phyloP scores from a whole-genome alignment of 2,113 vertebrate species.

The Ondatra zibethicus region DNA sequence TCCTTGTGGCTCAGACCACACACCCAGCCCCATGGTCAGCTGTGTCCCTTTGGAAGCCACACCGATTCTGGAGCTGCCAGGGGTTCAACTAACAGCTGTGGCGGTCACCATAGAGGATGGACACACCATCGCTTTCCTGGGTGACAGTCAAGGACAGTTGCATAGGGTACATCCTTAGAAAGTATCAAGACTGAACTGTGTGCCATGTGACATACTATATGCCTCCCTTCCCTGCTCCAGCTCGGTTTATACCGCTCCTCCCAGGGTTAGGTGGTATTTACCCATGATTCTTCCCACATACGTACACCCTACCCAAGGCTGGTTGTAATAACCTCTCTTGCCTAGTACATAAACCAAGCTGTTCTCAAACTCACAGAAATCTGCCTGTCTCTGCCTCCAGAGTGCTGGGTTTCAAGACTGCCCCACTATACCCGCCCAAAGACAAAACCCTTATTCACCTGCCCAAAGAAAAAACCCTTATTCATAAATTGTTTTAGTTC shows the following conservation, averaged over 20 bases:
- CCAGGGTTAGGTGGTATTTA: background rate
- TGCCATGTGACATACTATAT: background rate
- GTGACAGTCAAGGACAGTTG: conserved; percentile 94
- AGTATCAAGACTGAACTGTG: background rate
- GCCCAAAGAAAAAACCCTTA: background rate
- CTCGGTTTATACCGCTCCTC: background rate
- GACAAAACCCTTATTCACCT: background rate
- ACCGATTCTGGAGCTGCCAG: conserved; percentile 91
- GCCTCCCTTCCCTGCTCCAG: background rate
- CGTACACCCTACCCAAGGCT: background rate
- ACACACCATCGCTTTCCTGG: conserved; percentile 95
- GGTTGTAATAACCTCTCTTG: background rate
- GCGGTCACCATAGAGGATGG: conserved; percentile 91
- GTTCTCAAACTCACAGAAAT: background rate
- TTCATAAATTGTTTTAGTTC: background rate
- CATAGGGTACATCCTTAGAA: conserved; percentile 90
- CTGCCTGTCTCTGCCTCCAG: background rate
- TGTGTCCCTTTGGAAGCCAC: conserved; percentile 89
- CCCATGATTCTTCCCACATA: background rate
- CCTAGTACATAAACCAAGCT: background rate
- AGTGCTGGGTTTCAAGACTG: background rate
- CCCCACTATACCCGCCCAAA: background rate
- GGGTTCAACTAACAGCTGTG: conserved; percentile 94
- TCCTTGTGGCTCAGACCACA: conserved; percentile 98
- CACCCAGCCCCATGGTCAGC: conserved; percentile 98